Percentiles rank a stretch among this genome's conserved stretches.
These are phyloP conservation scores for Hirtodrosophila cameraria DNA, from an alignment of 2,888 invertebrate genomes.

Conservation along the genomic window DNA sequence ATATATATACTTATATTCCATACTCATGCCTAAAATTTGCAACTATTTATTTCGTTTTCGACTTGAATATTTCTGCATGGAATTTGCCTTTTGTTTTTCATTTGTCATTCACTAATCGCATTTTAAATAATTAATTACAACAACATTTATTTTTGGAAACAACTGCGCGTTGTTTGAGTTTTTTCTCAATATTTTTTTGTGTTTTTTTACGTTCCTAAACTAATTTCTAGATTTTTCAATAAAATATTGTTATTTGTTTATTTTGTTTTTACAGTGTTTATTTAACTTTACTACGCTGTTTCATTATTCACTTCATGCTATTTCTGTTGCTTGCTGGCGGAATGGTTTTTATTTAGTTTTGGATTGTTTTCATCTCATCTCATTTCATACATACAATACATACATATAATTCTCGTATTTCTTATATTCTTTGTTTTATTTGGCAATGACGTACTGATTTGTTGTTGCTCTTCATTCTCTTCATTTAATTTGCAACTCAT, in stretches of 20 bases:
- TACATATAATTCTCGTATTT: conserved; percentile 8
- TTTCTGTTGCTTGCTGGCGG: conserved; percentile 36
- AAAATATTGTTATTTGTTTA: neutral
- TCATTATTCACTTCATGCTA: conserved; percentile 26
- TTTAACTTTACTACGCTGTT: conserved; percentile 38
- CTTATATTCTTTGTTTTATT: conserved; percentile 45
- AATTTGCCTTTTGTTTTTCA: conserved; percentile 23
- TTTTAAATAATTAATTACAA: conserved; percentile 76
- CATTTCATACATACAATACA: neutral
- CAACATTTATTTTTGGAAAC: conserved; percentile 63
- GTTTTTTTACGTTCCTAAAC: conserved; percentile 26
- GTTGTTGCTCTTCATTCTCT: conserved; percentile 49
- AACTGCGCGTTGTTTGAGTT: conserved; percentile 12
- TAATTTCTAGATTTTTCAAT: conserved; percentile 31
- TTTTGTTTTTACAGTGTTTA: conserved; percentile 48
- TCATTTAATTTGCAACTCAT: neutral
- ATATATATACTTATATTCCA: conserved; percentile 7
- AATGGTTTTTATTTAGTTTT: conserved; percentile 14
- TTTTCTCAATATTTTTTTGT: conserved; percentile 19
- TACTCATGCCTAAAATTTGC: conserved; percentile 45
- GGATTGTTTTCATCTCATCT: neutral
- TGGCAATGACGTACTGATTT: conserved; percentile 78
- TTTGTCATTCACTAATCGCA: conserved; percentile 36
- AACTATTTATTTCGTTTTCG: conserved; percentile 34
- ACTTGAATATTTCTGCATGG: conserved; percentile 15